Conservation (phyloP, 2,797 vertebrate species). For the Enteromius anoplus region DNA sequence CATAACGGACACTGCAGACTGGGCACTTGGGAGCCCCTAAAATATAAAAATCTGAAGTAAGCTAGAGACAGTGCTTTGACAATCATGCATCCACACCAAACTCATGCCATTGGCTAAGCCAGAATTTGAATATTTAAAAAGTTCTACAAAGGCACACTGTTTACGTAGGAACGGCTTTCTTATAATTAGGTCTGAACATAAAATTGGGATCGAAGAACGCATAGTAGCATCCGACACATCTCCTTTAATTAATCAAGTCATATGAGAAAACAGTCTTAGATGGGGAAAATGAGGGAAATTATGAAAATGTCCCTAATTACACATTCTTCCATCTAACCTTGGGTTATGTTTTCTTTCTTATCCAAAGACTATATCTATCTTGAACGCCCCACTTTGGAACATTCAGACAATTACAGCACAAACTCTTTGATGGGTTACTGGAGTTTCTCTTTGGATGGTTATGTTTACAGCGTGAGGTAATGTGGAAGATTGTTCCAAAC, state of each 20-base stretch:
- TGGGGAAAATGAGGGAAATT: neutral
- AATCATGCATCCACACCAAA: neutral
- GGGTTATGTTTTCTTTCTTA: constrained; percentile 6
- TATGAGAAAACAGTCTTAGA: neutral
- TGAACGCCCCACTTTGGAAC: neutral
- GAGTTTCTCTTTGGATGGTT: constrained; percentile 17
- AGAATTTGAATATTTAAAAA: neutral
- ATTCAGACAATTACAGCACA: constrained; percentile 4
- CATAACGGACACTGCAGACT: constrained; percentile 3
- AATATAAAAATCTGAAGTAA: neutral
- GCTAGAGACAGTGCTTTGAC: neutral
- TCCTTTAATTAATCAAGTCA: neutral
- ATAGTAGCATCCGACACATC: neutral
- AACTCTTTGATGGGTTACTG: neutral
- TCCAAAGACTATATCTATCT: constrained; percentile 6
- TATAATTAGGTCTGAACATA: neutral
- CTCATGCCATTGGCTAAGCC: neutral
- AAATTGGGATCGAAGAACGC: neutral
- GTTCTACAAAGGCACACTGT: neutral
- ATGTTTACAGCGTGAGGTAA: constrained; percentile 52
- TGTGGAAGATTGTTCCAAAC: constrained; percentile 61
- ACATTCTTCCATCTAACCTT: constrained; percentile 7
- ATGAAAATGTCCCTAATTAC: neutral
- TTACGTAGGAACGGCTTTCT: neutral
- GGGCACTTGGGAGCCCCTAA: neutral